phyloP scores from a whole-genome alignment of 1,140 invertebrate species.

The Ylistrum balloti region DNA sequence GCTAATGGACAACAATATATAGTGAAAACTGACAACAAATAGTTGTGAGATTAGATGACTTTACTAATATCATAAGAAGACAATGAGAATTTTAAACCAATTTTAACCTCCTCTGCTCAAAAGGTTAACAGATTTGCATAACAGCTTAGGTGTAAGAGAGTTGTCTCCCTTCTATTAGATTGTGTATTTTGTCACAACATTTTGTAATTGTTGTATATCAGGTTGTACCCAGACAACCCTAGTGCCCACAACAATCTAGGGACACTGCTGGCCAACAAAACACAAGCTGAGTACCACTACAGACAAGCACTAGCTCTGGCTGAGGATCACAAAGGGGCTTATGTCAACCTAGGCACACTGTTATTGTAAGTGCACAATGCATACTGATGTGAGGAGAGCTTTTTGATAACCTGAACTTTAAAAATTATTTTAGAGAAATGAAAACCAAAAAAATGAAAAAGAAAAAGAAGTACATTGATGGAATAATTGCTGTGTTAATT shows the following conservation, averaged over 20 bases:
- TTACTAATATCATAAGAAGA: too few species aligned
- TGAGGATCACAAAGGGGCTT: conserved; percentile 90
- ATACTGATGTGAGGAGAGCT: too few species aligned
- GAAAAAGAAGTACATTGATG: too few species aligned
- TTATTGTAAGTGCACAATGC: too few species aligned
- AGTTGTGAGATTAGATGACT: too few species aligned
- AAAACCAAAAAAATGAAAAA: too few species aligned
- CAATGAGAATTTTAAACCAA: too few species aligned
- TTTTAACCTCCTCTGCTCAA: too few species aligned
- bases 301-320: conserved; percentile 89
- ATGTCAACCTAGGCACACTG: conserved; percentile 91
- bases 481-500: too few species aligned
- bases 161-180: neutral
- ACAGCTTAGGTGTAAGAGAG: neutral
- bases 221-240: conserved; percentile 92
- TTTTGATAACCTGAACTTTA: neutral
- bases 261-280: conserved; percentile 87
- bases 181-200: neutral
- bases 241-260: conserved; percentile 95
- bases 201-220: conserved; percentile 79
- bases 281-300: conserved; percentile 90
- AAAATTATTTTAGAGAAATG: neutral
- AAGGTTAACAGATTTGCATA: too few species aligned
- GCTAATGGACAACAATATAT: too few species aligned
- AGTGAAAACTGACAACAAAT: too few species aligned